Base-by-base conservation (phyloP, 1,140 invertebrate genomes). In the Cydia amplana region DNA sequence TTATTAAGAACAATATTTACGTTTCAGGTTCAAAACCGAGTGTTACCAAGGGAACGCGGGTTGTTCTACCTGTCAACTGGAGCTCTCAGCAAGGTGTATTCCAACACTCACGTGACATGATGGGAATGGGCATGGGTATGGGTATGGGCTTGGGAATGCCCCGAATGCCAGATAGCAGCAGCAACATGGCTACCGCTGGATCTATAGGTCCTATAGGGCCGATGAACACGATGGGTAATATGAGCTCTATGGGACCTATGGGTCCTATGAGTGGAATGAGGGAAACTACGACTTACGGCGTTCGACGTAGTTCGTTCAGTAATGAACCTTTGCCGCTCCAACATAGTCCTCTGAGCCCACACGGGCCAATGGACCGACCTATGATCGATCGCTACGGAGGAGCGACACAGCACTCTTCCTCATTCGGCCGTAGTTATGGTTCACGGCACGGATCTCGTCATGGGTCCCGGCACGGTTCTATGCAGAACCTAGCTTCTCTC, bases 31-130 rank as follows among this genome's bases (percentile, higher is more conserved):
- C 94, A n/a, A 94, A 94, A 76, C 95, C 95, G 2, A 93, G 94
- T 74, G 93, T 95, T 2, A 93, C 94, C 0, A 95, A 95, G 88
- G 95, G 95, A 36, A 96, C 95, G 14, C 88, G 94, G 75, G 94
- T 94, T 5, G 94, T 95, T 72, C 81, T 95, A 10, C 93, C 94
- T 16, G 91, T 96, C 0, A 93, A 93, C 74, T 93, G 89, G 78
- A 92, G 87, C 64, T 88, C 85, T 2, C 94, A 93, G 74, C 92
- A 87, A 81, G 87, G 84, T 46, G 81, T 85, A n/a, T 85, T 91
- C 74, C 92, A 89, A 75, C 91, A 92, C 78, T 87, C 91, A 49
- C 90, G 92, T 73, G 92, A 93, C 75, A 87, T 90, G 77, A 86
- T 89, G 80, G 89, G 88, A 9, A 76, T 78, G 77, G 28, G 80